phyloP scores from a whole-genome alignment of 2,888 invertebrate genomes.

The Muscina levida region DNA sequence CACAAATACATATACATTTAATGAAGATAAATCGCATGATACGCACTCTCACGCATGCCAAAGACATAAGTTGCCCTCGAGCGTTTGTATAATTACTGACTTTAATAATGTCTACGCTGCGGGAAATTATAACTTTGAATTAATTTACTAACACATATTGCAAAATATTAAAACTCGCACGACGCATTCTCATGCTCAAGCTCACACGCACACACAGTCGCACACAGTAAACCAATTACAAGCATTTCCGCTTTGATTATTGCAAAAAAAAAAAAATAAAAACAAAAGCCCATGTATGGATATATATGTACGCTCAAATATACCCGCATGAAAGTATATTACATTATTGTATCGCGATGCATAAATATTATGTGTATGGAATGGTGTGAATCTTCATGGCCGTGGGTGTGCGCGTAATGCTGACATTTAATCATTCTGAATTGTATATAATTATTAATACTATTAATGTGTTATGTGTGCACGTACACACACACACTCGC shows the following conservation, averaged over 20 bases:
- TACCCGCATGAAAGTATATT: too few species aligned
- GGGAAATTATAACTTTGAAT: constrained; percentile 20
- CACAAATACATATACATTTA: too few species aligned
- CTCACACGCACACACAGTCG: neutral
- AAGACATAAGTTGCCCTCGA: constrained; percentile 2
- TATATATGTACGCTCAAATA: too few species aligned
- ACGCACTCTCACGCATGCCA: neutral
- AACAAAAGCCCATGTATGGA: too few species aligned
- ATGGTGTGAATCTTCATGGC: neutral
- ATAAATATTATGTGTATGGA: too few species aligned
- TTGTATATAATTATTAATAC: constrained; percentile 17
- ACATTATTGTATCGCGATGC: too few species aligned
- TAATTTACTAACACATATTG: neutral
- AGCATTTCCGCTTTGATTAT: constrained; percentile 5
- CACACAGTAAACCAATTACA: constrained; percentile 1
- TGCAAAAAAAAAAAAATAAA: neutral
- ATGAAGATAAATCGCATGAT: too few species aligned
- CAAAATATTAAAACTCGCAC: neutral
- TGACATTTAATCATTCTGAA: constrained; percentile 20
- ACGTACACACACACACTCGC: neutral
- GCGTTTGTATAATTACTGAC: constrained; percentile 9
- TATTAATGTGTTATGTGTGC: neutral
- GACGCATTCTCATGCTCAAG: neutral
- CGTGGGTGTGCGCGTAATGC: neutral
- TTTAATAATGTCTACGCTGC: constrained; percentile 21